Percentiles rank a stretch among this genome's conserved stretches.
Conservation (phyloP, 2,888 invertebrate genomes). For the Lasioglossum villosulum region DNA sequence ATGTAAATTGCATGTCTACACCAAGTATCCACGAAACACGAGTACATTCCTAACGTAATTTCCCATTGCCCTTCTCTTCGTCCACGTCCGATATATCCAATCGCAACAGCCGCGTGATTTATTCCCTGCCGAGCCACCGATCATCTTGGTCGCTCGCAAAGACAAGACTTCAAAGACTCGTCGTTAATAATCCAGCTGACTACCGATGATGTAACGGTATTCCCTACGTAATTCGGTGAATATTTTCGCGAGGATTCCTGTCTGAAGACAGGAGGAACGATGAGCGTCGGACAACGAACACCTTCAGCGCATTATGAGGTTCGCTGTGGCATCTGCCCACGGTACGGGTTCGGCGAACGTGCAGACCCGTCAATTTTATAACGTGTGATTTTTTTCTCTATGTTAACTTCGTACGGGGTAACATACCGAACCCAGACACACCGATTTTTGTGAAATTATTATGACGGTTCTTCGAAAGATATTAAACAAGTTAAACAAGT, state of each 20-base stretch:
- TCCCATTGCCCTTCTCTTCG: background rate
- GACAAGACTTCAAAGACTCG: slow-evolving; percentile 13
- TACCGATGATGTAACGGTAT: slow-evolving; percentile 23
- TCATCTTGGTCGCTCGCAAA: slow-evolving; percentile 6
- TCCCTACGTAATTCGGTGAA: slow-evolving; percentile 47
- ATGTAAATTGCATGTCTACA: background rate
- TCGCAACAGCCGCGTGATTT: slow-evolving; percentile 38
- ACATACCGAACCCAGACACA: background rate
- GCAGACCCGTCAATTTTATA: slow-evolving; percentile 3
- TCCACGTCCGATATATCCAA: slow-evolving; percentile 3
- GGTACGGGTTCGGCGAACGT: background rate
- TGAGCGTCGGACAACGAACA: background rate
- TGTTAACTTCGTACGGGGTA: background rate
- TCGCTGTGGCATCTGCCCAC: background rate
- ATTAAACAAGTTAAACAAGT: background rate
- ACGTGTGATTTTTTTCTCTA: background rate
- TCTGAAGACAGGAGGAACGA: background rate
- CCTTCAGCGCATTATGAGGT: background rate
- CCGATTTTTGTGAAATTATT: background rate
- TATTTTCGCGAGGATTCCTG: slow-evolving; percentile 34
- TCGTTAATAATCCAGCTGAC: slow-evolving; percentile 29
- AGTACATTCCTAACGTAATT: background rate
- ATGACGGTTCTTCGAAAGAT: background rate
- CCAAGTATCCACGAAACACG: background rate
- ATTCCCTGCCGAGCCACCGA: slow-evolving; percentile 28